Base-by-base conservation (phyloP, 2,797 vertebrate species). In the Eleutherodactylus coqui region DNA sequence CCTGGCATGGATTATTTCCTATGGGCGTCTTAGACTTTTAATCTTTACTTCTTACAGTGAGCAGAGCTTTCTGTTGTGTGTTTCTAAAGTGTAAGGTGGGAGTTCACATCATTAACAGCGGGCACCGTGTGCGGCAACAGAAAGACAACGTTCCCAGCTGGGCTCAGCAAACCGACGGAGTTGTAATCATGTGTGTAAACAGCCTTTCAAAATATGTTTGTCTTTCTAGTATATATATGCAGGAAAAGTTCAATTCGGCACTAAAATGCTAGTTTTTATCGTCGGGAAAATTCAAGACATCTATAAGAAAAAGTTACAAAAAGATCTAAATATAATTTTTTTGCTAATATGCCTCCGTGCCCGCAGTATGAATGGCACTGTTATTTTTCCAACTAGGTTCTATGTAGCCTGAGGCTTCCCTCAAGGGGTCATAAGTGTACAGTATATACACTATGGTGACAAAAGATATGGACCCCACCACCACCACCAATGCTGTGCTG, bases 1-100 rank as follows among this genome's bases (percentile, higher is more conserved):
- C 85, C 79, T 89, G 82, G 47, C 88, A 88, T 38, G 36, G n/a
- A 90, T 88, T 84, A 45, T 89, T 88, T 87, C 78, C 86, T 0
- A 86, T 88, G 67, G 80, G 53, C 5, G 89, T 88, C 85, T 49
- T 45, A 14, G 81, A 87, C 34, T 76, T 60, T 89, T 82, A 88
- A 89, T 88, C 34, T 82, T 82, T 45, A 24, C 89, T 85, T 82
- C 82, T 79, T 73, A 0, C 76, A 85, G 64, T 82, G 80, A 72
- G 13, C 79, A 43, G 60, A 83, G 4, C 70, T 29, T 13, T 83
- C 11, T 4, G 43, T 47, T 17, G 86, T 82, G 55, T 83, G 70
- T 81, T 64, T 88, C 73, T 49, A 75, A 76, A 89, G 47, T 58
- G 11, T 21, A 77, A 82, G 51, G 9, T 78, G 77, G 16, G 11